These are phyloP conservation scores for Tenrec ecaudatus DNA, from an alignment of 2,113 vertebrate species.

Conservation along the genomic window DNA sequence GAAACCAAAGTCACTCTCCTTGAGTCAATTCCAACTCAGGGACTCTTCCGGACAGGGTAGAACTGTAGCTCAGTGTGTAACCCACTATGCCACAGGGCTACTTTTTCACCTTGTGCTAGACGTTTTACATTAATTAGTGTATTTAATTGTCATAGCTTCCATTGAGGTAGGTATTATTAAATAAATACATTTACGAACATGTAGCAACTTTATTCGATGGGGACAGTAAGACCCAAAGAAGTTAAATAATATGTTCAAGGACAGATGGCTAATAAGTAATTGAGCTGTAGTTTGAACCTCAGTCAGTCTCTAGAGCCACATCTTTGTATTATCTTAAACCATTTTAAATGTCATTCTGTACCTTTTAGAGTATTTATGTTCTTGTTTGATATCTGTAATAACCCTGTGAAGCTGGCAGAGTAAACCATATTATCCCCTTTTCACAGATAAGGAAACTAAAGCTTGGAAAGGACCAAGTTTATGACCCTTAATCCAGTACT, in stretches of 20 bases:
- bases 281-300: background rate
- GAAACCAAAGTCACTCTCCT: too few species aligned
- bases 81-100: too few species aligned
- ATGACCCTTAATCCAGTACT: background rate
- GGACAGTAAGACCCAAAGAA: slow-evolving; percentile 27
- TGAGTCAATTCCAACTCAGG: too few species aligned
- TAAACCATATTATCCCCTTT: slow-evolving; percentile 18
- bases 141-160: background rate
- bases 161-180: background rate
- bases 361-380: slow-evolving; percentile 31
- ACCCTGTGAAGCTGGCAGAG: background rate
- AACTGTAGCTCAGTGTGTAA: too few species aligned
- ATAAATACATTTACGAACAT: background rate
- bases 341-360: slow-evolving; percentile 28
- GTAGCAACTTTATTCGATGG: background rate
- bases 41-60: too few species aligned
- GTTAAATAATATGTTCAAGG: slow-evolving; percentile 9
- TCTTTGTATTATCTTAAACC: slow-evolving; percentile 6
- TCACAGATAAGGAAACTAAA: slow-evolving; percentile 24
- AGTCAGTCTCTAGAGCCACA: background rate
- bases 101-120: background rate
- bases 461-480: background rate
- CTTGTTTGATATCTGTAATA: background rate
- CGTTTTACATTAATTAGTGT: slow-evolving; percentile 51
- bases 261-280: background rate